A percentile compares a stretch with the other conserved stretches of the same genome.
Evolutionary conservation across 2,797 vertebrate genomes (phyloP).

Genomic region (Gobio occitaniae): DNA sequence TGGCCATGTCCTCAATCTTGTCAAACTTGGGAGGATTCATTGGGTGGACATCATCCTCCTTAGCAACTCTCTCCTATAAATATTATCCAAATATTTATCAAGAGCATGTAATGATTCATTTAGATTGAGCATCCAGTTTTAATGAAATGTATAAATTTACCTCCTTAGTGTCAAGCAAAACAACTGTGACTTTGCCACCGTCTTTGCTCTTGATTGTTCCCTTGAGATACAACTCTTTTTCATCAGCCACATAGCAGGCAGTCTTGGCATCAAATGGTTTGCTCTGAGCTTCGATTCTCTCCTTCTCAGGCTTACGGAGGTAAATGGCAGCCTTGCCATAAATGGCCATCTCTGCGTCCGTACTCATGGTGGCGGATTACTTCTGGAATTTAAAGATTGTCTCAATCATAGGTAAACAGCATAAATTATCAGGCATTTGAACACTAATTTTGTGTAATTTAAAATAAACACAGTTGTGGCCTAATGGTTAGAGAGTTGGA

Average conservation of each 20-base stretch:
- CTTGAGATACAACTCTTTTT: conserved; percentile 74
- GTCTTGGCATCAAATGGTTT: conserved; percentile 82
- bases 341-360: conserved; percentile 76
- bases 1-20: conserved; percentile 87
- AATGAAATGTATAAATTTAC: conserved; percentile 9
- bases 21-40: conserved; percentile 86
- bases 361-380: conserved; percentile 77
- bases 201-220: conserved; percentile 79
- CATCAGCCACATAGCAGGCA: conserved; percentile 78
- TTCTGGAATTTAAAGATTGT: background rate
- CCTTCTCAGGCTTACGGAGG: conserved; percentile 80
- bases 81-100: no score
- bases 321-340: conserved; percentile 76
- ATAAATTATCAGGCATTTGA: background rate
- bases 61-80: conserved; percentile 6
- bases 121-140: no score
- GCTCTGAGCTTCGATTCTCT: conserved; percentile 80
- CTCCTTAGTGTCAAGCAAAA: conserved; percentile 41
- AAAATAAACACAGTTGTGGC: no score
- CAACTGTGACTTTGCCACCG: conserved; percentile 75
- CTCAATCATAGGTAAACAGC: background rate
- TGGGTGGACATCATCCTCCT: conserved; percentile 61
- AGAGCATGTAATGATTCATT: no score
- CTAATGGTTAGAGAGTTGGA: no score
- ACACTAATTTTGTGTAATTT: background rate